phyloP scores from a whole-genome alignment of 2,888 invertebrate genomes.

The Gastracanthus pulcherrimus region DNA sequence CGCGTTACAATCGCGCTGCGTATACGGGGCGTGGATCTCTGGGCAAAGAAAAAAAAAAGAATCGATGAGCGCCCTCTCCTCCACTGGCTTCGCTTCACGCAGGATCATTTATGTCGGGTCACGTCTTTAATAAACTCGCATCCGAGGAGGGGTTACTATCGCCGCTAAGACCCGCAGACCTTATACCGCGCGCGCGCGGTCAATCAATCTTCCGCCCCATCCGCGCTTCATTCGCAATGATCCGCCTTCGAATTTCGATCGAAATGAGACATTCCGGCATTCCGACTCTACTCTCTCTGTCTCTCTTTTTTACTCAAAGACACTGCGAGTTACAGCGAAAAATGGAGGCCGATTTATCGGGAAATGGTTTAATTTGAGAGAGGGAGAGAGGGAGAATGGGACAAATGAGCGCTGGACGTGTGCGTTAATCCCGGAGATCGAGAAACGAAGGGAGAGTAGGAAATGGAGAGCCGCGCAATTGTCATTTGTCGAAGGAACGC shows the following conservation, averaged over 20 bases:
- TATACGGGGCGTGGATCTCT: slow-evolving; percentile 1
- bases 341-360: slow-evolving; percentile 7
- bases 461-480: slow-evolving; percentile 60
- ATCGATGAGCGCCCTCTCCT: slow-evolving; percentile 27
- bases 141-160: not conserved
- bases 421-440: slow-evolving; percentile 7
- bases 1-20: too few relatives aligned
- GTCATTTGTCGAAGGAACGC: slow-evolving; percentile 67
- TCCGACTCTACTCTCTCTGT: not conserved
- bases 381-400: slow-evolving; percentile 10
- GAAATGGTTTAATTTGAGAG: slow-evolving; percentile 28
- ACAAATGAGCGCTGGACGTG: slow-evolving; percentile 29
- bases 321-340: not conserved
- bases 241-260: not conserved
- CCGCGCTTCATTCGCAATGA: slow-evolving; percentile 15
- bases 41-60: slow-evolving; percentile 33
- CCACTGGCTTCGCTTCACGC: not conserved
- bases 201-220: slow-evolving; percentile 70
- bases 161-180: slow-evolving; percentile 21
- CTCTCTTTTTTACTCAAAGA: not conserved
- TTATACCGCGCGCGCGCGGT: slow-evolving; percentile 48
- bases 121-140: slow-evolving; percentile 74
- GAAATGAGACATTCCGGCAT: slow-evolving; percentile 3
- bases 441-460: not conserved
- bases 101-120: slow-evolving; percentile 72